Evolutionary conservation across 2,797 vertebrate species (phyloP).

Genomic region (Lagocephalus sceleratus): DNA sequence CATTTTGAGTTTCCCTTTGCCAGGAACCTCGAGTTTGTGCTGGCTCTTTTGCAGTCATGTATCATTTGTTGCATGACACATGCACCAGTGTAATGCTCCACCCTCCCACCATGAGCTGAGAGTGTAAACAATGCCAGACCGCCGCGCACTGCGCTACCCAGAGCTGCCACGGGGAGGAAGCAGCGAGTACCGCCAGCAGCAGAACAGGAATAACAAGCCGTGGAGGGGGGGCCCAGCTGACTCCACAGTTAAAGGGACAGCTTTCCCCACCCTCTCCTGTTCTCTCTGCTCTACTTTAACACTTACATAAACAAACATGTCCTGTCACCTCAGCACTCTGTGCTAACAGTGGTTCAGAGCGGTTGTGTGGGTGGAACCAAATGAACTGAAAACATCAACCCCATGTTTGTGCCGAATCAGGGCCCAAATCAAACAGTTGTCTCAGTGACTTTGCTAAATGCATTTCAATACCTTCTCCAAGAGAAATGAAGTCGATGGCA

Average conservation of each 20-base stretch:
- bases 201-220: slow-evolving; percentile 68
- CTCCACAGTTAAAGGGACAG: slow-evolving; percentile 67
- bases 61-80: slow-evolving; percentile 37
- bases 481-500: too few relatives aligned
- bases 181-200: slow-evolving; percentile 46
- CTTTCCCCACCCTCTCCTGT: slow-evolving; percentile 35
- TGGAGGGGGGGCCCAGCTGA: slow-evolving; percentile 62
- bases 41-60: neutral
- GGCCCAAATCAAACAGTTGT: slow-evolving; percentile 3
- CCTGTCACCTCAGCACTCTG: slow-evolving; percentile 41
- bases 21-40: neutral
- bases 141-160: slow-evolving; percentile 30
- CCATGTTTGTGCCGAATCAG: slow-evolving; percentile 11
- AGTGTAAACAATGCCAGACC: slow-evolving; percentile 44
- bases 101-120: slow-evolving; percentile 32
- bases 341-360: slow-evolving; percentile 15
- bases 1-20: neutral
- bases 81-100: slow-evolving; percentile 30
- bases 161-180: slow-evolving; percentile 61
- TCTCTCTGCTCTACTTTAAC: slow-evolving; percentile 43
- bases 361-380: slow-evolving; percentile 14
- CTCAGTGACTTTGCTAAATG: too few relatives aligned
- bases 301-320: slow-evolving; percentile 60
- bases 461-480: too few relatives aligned
- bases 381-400: slow-evolving; percentile 11